Base-by-base conservation (phyloP, 2,888 invertebrate genomes). In the Ormyrus thymus region DNA sequence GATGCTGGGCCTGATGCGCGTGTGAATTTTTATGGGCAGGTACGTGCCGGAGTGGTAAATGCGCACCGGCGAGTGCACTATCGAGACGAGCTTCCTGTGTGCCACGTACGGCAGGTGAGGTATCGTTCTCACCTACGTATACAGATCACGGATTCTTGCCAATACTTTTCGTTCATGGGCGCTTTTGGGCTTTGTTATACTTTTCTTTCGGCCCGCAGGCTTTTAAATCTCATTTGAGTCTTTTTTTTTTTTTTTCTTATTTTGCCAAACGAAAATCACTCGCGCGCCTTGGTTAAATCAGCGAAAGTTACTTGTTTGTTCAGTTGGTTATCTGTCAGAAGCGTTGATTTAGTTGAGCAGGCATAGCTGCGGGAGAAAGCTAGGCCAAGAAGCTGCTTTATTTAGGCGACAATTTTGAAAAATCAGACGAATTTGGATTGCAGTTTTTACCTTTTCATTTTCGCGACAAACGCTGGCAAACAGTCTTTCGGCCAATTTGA, bases 31-130 rank as follows among this genome's bases (percentile, higher is more conserved):
- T 84, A 90, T 86, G 78, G 90, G 89, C 84, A 88, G 55, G 82
- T 87, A 85, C 80, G 85, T 81, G 78, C 87, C 85, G 69, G 61
- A 80, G 82, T 89, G 86, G 86, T 90, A 89, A 83, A 86, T 84
- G 83, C 86, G 88, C 83, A 87, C 78, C 80, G 90, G 90, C 82
- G 89, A 84, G 83, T 89, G 89, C 83, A 88, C 83, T 79, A 89
- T 82, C 69, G 86, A 86, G 84, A 89, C 89, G 84, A 90, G 88
- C 86, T 88, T 88, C 88, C 90, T 90, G 88, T 91, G 90, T 64
- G 90, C 91, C 86, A 89, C 84, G 85, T 90, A 90, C 77, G 91
- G 91, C 86, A 91, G 85, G 75, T 87, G 86, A 86, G 90, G 90
- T 81, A 84, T 77, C 80, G 81, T 81, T 83, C 86, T 88, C 85